Evolutionary conservation across 2,888 invertebrate genomes (phyloP).

Genomic region (Caenorhabditis wallacei): DNA sequence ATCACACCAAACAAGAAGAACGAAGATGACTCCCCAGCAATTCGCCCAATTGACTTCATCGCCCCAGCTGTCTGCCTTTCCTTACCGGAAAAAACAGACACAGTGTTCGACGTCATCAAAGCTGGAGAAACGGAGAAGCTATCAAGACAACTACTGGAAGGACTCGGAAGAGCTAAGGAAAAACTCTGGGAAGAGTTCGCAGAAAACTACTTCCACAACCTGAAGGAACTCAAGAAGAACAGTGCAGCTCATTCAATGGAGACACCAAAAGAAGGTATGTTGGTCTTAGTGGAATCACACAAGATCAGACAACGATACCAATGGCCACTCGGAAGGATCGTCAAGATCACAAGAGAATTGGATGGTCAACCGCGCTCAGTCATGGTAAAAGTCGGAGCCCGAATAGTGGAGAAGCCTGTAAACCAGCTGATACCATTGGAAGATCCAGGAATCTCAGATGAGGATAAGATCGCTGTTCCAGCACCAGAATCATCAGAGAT

Average conservation of each 20-base stretch:
- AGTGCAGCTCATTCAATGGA: not conserved
- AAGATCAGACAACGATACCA: not conserved
- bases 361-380: not conserved
- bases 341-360: not conserved
- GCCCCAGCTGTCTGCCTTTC: not conserved
- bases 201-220: not conserved
- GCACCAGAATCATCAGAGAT: too few relatives aligned
- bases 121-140: not conserved
- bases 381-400: not conserved
- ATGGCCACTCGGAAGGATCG: not conserved
- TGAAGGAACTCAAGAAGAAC: not conserved
- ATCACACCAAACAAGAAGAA: conserved; percentile 1
- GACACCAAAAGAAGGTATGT: not conserved
- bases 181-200: not conserved
- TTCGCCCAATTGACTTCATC: conserved; percentile 9
- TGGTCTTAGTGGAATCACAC: not conserved
- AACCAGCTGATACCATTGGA: conserved; percentile 3
- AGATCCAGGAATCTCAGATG: not conserved
- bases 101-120: not conserved
- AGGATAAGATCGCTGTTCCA: not conserved
- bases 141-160: not conserved
- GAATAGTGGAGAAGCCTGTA: not conserved
- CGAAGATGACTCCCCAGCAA: not conserved
- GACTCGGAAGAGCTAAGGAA: not conserved
- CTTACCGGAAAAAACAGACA: not conserved